Evolutionary conservation across 2,113 vertebrate genomes (phyloP).

Genomic region (Oxyura jamaicensis): DNA sequence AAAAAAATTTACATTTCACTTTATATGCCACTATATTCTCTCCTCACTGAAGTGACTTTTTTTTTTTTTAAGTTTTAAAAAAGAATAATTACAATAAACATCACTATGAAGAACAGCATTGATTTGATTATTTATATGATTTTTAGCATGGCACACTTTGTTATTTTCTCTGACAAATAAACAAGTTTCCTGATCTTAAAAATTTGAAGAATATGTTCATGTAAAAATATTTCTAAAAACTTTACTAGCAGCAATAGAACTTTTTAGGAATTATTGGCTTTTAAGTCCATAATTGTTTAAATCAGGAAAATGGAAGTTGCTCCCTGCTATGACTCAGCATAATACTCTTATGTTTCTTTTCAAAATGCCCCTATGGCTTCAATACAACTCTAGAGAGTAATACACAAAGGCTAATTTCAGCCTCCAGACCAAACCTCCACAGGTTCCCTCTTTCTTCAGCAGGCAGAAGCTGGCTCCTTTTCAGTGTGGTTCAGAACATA

Average conservation of each 20-base stretch:
- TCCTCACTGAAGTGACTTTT: not conserved
- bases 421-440: not conserved
- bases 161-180: not conserved
- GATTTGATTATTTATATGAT: not conserved
- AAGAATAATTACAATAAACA: not conserved
- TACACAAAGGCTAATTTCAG: not conserved
- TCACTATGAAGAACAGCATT: not conserved
- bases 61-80: not conserved
- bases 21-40: not conserved
- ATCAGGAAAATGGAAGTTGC: not conserved
- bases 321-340: not conserved
- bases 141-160: not conserved
- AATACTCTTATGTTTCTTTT: not conserved
- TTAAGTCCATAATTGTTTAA: not conserved
- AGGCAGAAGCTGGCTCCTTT: not conserved
- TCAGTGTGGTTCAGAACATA: not conserved
- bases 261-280: not conserved
- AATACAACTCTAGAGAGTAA: not conserved
- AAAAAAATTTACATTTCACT: not conserved
- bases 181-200: not conserved
- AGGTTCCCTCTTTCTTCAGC: not conserved
- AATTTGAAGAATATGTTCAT: not conserved
- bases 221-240: not conserved
- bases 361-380: not conserved
- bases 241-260: accelerated